Base-by-base conservation (phyloP, 2,113 vertebrate genomes). In the Dunckerocampus dactyliophorus region DNA sequence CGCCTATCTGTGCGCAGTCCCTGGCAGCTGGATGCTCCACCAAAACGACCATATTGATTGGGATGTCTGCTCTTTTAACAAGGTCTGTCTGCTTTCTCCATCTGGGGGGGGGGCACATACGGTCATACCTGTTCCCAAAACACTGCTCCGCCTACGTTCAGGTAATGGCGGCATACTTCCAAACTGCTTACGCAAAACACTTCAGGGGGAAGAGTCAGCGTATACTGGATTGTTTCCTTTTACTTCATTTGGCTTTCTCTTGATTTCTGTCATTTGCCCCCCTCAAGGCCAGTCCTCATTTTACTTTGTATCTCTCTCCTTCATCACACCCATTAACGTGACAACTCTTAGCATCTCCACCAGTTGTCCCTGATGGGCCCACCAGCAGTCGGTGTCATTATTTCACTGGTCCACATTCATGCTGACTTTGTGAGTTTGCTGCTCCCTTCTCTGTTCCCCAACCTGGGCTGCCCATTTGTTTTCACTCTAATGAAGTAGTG, bases 51-150 rank as follows among this genome's bases (percentile, higher is more conserved):
- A 62, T 86, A 85, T 84, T 87, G 87, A 89, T 87, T 84, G 82
- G 78, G 73, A 83, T 61, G 83, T 85, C 83, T 80, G 79, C 77
- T 80, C 82, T 86, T 84, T 87, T 89, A 89, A 89, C 85, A 86
- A 89, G 84, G 84, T 82, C 83, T 82, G 82, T 88, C 81, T 85
- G 84, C 60, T 69, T 70, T 61, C 63, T 73, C 72, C 72, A 75
- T 73, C 70, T 47, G 52, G 62, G 76, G 14, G 53, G 53, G 69
- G 79, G 62, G 63, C 65, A 52, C 63, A 47, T 19, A 50, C 7
- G 61, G 68, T 81, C 82, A 62, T 80, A 81, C 76, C 71, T 74
- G 76, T 59, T 82, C 85, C 82, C 85, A 22, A 67, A 87, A 77
- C 69, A 57, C 73, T 37, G 67, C 72, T 79, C 70, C 62, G 65